A percentile compares a stretch with the other conserved stretches of the same genome.
Evolutionary conservation across 2,888 invertebrate genomes (phyloP).

Genomic region (Shargacucullia verbasci): DNA sequence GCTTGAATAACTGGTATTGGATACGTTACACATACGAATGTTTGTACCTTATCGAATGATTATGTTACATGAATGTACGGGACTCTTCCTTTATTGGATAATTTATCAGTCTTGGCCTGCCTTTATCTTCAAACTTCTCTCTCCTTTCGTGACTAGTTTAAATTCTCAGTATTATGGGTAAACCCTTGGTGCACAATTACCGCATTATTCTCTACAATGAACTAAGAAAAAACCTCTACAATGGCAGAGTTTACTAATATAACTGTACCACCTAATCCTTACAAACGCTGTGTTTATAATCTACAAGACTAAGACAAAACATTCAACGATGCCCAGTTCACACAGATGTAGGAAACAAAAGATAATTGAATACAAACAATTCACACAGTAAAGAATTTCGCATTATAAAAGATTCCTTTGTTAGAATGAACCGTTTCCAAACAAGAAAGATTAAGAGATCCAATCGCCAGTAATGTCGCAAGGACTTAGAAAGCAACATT

Average conservation of each 20-base stretch:
- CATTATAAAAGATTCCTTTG: conserved; percentile 49
- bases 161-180: no score
- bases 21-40: conserved; percentile 5
- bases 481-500: conserved; percentile 41
- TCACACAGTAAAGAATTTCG: conserved; percentile 48
- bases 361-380: conserved; percentile 43
- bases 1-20: conserved; percentile 14
- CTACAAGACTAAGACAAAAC: conserved; percentile 31
- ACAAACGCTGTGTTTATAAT: conserved; percentile 24
- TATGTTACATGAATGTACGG: not conserved
- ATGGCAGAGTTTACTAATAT: conserved; percentile 18
- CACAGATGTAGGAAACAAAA: conserved; percentile 45
- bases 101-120: not conserved
- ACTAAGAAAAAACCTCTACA: not conserved
- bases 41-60: not conserved
- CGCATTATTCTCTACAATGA: not conserved
- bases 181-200: not conserved
- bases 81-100: no score
- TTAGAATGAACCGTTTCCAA: conserved; percentile 43
- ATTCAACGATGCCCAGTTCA: conserved; percentile 37
- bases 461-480: conserved; percentile 14
- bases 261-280: conserved; percentile 24
- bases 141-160: not conserved
- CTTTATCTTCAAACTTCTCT: conserved; percentile 7
- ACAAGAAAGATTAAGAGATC: conserved; percentile 28